phyloP scores from a whole-genome alignment of 2,113 vertebrate genomes.

The Rhea americana region DNA sequence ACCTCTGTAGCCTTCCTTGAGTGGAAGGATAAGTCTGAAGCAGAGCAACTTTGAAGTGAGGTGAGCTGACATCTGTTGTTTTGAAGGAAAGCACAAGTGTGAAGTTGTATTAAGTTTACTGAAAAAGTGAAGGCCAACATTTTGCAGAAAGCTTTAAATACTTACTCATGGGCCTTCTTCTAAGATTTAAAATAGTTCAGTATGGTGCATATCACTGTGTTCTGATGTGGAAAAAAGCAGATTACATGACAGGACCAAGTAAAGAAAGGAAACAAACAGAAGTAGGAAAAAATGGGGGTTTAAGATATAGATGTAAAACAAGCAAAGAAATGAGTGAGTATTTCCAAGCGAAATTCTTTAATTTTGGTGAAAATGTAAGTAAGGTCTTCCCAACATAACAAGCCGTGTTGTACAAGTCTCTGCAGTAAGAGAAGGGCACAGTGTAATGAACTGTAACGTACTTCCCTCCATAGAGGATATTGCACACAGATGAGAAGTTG shows the following conservation, averaged over 20 bases:
- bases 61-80: background rate
- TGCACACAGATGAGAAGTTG: background rate
- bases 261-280: background rate
- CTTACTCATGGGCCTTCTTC: background rate
- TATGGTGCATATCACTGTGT: background rate
- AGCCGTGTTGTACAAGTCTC: background rate
- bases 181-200: background rate
- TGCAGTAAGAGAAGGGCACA: background rate
- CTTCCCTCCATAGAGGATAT: background rate
- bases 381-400: background rate
- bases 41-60: background rate
- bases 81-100: background rate
- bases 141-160: background rate
- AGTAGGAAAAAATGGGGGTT: background rate
- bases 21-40: background rate
- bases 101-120: background rate
- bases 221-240: background rate
- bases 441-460: background rate
- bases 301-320: background rate
- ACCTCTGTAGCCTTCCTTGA: background rate
- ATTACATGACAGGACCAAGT: background rate
- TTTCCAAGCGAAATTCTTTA: background rate
- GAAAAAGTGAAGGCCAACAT: background rate
- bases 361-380: background rate
- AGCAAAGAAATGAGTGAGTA: background rate